Base-by-base conservation (phyloP, 2,797 vertebrate species). In the Neomorphus geoffroyi region DNA sequence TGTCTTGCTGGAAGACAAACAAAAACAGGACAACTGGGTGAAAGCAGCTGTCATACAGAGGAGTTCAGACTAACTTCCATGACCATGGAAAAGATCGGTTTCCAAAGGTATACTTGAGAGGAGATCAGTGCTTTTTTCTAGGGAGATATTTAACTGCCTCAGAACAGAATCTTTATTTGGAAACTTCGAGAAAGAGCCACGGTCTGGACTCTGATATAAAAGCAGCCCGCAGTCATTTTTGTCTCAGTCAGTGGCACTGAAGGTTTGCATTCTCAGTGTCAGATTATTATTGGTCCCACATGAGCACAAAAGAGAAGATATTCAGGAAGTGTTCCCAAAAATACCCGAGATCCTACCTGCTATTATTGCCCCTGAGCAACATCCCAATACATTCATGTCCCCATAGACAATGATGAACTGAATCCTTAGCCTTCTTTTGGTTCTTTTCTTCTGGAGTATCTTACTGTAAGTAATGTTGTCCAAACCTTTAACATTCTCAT, bases 381-480 rank as follows among this genome's bases (percentile, higher is more conserved):
- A 71, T 21, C 60, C 24, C 33, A n/a, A 1, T 26, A 73, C 56
- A 84, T 45, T 75, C 6, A 56, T 50, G 64, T 65, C 45, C 23
- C 28, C 8, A 26, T 12, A 67, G 86, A 77, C 64, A 71, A 17
- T 82, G 88, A 95, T 11, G 10, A 87, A 91, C 53, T 18, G 62
- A 64, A 23, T 66, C 18, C 51, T 82, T 79, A 82, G 69, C 45
- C 26, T 93, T 87, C 71, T 57, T 85, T 75, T 48, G 64, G 56
- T 56, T 94, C 70, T 80, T 91, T 92, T 80, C 60, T 92, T 80
- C 86, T 78, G 53, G 30, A 85, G n/a, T 78, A 35, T 78, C 82
- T 93, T 82, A 83, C 79, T 94, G 51, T 86, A 86, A 92, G 56
- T 86, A 93, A 89, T 79, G 70, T 75, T 93, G 94, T 81, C 70